Base-by-base conservation (phyloP, 2,888 invertebrate species). In the Lypha dubia region DNA sequence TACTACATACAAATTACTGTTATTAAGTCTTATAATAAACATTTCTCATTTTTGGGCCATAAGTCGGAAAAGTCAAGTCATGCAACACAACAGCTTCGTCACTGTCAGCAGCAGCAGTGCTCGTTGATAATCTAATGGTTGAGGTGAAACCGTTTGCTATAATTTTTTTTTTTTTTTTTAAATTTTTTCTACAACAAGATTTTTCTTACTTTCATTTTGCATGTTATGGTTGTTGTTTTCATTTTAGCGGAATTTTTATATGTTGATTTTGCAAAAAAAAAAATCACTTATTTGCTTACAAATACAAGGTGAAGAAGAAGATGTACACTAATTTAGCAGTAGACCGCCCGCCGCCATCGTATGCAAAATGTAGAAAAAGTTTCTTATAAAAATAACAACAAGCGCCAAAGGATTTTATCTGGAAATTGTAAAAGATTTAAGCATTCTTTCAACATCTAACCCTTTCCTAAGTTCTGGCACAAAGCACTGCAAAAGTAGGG, bases 121-220 rank as follows among this genome's bases (percentile, higher is more conserved):
- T n/a, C 65, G 44, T 13, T 46, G 73, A 80, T 77, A 60, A 70
- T 81, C 56, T 77, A 3, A 41, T 70, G 63, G 58, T 22, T 74
- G 81, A 74, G 80, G 80, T 84, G 75, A 76, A 84, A 84, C 56
- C 73, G 49, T 77, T 84, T 84, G 73, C 63, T 80, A 80, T 68
- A 77, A 80, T 84, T 81, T 84, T 44, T 75, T 53, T 80, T 77
- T 46, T 15, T 38, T 2, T 38, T 56, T 56, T 28, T 3, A 13
- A 11, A 38, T 3, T 1, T 13, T 13, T 53, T 22, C 22, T 53
- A 13, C 13, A 24, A 17, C 13, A 63, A 46, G 5, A 35, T n/a
- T 46, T 46, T 49, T 75, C 15, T 68, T 28, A 13, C 46, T 75
- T 79, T 80, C 49, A 53, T 75, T 75, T 53, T 38, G 2, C 51